Evolutionary conservation across 2,888 invertebrate species (phyloP).

Genomic region (Himalopsyche japonica): DNA sequence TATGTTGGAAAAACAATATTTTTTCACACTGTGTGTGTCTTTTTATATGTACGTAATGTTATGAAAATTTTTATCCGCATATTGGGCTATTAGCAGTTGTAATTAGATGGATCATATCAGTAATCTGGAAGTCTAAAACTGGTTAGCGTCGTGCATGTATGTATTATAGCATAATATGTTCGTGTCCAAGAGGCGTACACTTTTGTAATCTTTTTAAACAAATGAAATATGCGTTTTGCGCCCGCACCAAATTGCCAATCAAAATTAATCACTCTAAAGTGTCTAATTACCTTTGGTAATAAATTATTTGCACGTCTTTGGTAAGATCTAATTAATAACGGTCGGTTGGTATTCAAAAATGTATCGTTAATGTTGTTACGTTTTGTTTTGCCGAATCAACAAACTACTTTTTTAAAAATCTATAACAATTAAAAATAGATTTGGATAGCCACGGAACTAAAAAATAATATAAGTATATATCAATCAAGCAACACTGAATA

Average conservation of each 20-base stretch:
- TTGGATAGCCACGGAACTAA: not conserved
- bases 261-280: conserved; percentile 26
- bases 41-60: too few relatives aligned
- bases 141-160: conserved; percentile 16
- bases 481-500: too few relatives aligned
- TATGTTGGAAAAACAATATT: too few relatives aligned
- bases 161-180: not conserved
- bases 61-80: not conserved
- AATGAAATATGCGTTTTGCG: conserved; percentile 27
- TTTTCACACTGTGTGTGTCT: too few relatives aligned
- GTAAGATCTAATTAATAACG: not conserved
- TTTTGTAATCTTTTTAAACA: conserved; percentile 21
- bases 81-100: not conserved
- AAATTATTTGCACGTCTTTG: not conserved
- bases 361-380: not conserved
- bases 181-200: not conserved
- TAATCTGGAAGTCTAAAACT: not conserved
- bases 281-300: conserved; percentile 19
- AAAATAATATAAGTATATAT: too few relatives aligned
- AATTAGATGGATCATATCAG: not conserved
- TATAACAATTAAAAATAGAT: not conserved
- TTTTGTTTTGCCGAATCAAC: not conserved
- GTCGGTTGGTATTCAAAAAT: not conserved
- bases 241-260: conserved; percentile 27
- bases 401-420: too few relatives aligned